Percentiles rank a stretch among this genome's conserved stretches.
Conservation (phyloP, 1,140 invertebrate genomes). For the Palaemon carinicauda region DNA sequence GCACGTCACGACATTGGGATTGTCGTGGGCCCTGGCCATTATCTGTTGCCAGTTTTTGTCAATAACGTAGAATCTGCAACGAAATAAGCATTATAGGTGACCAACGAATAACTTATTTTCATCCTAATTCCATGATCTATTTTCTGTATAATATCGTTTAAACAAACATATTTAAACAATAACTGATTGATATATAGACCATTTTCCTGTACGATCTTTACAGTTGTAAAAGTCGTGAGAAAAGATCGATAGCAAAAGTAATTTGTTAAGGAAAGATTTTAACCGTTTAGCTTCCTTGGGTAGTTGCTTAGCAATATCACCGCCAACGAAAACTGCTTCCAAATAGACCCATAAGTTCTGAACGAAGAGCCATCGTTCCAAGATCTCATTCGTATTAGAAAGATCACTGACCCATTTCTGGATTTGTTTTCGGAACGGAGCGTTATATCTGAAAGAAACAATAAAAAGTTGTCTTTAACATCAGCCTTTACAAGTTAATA, state of each 20-base stretch:
- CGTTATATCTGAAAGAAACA: conserved; percentile 80
- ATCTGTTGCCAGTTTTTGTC: conserved; percentile 99
- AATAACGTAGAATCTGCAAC: conserved; percentile 86
- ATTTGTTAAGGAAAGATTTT: background rate
- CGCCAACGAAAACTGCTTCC: conserved; percentile 97
- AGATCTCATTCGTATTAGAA: conserved; percentile 95
- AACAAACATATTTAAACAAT: no score
- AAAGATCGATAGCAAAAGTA: no score
- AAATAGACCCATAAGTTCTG: conserved; percentile 99
- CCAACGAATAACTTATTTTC: no score
- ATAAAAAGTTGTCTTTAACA: conserved; percentile 6
- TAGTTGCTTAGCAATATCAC: conserved; percentile 96
- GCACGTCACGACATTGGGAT: conserved; percentile 91
- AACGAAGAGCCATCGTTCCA: conserved; percentile 94
- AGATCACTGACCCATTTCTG: conserved; percentile 94
- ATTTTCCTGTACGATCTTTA: no score
- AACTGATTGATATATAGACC: no score
- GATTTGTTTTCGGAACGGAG: conserved; percentile 95
- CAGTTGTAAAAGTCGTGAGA: no score
- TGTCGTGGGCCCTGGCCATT: conserved; percentile 94
- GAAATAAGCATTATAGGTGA: background rate
- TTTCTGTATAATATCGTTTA: no score
- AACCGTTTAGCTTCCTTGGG: conserved; percentile 89
- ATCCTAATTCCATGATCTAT: no score
- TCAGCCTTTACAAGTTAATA: no score